Conservation (phyloP, 2,888 invertebrate species). For the Sarcophaga caerulescens region DNA sequence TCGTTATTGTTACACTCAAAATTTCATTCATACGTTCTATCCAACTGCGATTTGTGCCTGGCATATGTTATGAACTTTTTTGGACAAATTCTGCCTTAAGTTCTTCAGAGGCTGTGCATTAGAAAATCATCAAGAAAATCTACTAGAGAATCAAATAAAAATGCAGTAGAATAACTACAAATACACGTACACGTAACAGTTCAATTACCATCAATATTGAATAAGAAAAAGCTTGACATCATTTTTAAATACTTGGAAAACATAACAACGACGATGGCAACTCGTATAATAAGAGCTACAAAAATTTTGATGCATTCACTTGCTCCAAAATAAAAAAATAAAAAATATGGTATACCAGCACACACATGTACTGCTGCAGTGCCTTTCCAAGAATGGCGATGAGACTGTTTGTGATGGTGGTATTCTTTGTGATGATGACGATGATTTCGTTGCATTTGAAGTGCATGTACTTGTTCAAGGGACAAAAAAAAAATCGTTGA, state of each 20-base stretch:
- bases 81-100: background rate
- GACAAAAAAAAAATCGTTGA: constrained; percentile 69
- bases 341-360: background rate
- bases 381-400: background rate
- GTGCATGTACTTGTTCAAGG: constrained; percentile 50
- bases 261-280: too few species aligned
- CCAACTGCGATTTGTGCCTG: background rate
- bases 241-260: constrained; percentile 37
- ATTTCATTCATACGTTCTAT: background rate
- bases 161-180: background rate
- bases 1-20: background rate
- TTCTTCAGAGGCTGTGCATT: background rate
- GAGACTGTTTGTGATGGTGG: background rate
- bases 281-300: background rate
- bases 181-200: background rate
- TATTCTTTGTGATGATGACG: background rate
- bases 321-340: background rate
- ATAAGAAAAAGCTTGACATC: constrained; percentile 59
- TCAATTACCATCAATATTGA: constrained; percentile 67
- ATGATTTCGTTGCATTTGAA: constrained; percentile 34
- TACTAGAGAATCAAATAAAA: background rate
- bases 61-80: background rate
- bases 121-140: background rate
- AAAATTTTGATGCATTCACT: background rate
- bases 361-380: background rate